Evolutionary conservation across 2,113 vertebrate genomes (phyloP).

Genomic region (Bubo scandiacus): DNA sequence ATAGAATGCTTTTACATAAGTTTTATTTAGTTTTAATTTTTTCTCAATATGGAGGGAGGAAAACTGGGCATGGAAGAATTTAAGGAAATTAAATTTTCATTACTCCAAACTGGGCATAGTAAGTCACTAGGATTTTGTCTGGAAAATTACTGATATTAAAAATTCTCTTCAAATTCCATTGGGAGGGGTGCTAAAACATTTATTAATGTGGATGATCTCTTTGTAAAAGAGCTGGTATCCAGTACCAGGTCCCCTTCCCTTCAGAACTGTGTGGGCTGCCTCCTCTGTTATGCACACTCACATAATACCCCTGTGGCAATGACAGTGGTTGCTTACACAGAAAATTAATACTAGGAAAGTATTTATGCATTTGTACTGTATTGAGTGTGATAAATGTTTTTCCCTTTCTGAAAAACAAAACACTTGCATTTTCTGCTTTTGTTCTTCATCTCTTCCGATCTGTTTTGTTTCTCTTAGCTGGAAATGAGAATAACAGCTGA

Average conservation of each 20-base stretch:
- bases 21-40: background rate
- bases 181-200: background rate
- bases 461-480: conserved; percentile 51
- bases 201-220: background rate
- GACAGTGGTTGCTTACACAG: conserved; percentile 29
- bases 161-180: background rate
- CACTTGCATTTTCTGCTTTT: conserved; percentile 59
- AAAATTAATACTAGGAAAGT: conserved; percentile 54
- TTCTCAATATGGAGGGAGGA: background rate
- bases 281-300: background rate
- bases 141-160: conserved; percentile 23
- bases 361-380: conserved; percentile 31
- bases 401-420: conserved; percentile 47
- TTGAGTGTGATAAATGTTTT: conserved; percentile 56
- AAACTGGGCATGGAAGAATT: background rate
- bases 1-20: background rate
- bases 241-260: background rate
- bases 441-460: conserved; percentile 37
- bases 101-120: background rate
- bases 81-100: conserved; percentile 24
- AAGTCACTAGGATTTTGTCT: background rate
- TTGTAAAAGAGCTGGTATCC: background rate
- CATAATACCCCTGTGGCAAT: conserved; percentile 14
- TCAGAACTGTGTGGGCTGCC: background rate
- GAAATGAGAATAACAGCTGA: conserved; percentile 51